These are phyloP conservation scores for Ectropis grisescens DNA, from an alignment of 1,140 invertebrate genomes.

Conservation along the genomic window DNA sequence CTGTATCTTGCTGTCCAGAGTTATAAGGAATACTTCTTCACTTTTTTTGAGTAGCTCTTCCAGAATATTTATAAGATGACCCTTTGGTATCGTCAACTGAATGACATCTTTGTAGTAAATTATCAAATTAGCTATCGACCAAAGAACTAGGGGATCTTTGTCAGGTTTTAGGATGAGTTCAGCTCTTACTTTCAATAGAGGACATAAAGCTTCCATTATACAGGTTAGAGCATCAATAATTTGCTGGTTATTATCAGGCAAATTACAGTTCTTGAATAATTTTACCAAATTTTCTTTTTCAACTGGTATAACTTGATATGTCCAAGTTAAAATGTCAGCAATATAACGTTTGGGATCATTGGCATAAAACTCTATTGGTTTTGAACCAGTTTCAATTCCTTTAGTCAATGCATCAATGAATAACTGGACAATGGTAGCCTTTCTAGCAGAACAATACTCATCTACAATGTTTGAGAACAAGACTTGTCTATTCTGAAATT, in stretches of 20 bases:
- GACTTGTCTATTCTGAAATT: constrained; percentile 91
- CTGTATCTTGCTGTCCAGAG: constrained; percentile 70
- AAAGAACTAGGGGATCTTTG: constrained; percentile 84
- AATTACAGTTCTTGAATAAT: constrained; percentile 86
- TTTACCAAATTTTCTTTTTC: constrained; percentile 92
- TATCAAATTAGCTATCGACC: constrained; percentile 89
- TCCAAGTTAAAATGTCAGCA: constrained; percentile 97
- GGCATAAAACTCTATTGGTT: constrained; percentile 95
- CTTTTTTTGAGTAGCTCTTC: constrained; percentile 70
- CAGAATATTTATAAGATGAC: constrained; percentile 52
- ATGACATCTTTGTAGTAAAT: constrained; percentile 90
- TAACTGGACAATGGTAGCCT: constrained; percentile 86
- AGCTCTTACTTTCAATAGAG: constrained; percentile 91
- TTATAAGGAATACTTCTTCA: constrained; percentile 68
- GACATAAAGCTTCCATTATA: constrained; percentile 93
- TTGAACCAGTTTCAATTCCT: constrained; percentile 83
- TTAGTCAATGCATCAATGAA: constrained; percentile 96
- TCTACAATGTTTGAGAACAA: constrained; percentile 93
- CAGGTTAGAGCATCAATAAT: constrained; percentile 78
- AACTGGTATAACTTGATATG: constrained; percentile 92
- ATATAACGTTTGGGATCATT: constrained; percentile 96
- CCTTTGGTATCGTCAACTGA: constrained; percentile 67
- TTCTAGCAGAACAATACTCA: constrained; percentile 92
- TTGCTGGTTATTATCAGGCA: constrained; percentile 79
- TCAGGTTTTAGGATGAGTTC: constrained; percentile 91